These are phyloP conservation scores for Anhinga rufa DNA, from an alignment of 2,113 vertebrate genomes.

Conservation along the genomic window DNA sequence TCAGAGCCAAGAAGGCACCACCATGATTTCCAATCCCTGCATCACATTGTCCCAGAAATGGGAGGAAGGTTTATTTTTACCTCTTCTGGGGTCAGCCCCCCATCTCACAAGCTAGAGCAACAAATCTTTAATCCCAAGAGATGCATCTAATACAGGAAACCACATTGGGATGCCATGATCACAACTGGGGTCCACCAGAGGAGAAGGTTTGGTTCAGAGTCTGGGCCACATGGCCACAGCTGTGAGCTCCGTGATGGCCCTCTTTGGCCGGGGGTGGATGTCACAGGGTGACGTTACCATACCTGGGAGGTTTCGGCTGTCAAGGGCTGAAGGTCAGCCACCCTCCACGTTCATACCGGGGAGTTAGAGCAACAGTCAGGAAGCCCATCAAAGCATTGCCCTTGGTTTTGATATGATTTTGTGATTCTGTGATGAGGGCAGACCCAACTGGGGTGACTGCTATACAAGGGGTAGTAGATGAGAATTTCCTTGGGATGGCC, in stretches of 20 bases:
- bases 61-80: background rate
- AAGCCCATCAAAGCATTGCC: background rate
- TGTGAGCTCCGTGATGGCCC: background rate
- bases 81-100: background rate
- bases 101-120: background rate
- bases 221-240: background rate
- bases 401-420: background rate
- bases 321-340: background rate
- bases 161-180: background rate
- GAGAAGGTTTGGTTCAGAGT: background rate
- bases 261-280: background rate
- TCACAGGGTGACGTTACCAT: accelerated
- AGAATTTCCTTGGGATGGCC: background rate
- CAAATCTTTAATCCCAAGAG: background rate
- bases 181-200: background rate
- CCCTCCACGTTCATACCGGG: background rate
- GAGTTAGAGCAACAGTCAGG: background rate
- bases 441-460: background rate
- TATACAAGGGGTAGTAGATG: background rate
- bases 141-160: background rate
- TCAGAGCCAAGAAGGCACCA: background rate
- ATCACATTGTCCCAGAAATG: background rate
- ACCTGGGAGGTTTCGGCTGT: background rate
- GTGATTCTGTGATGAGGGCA: background rate
- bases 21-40: background rate